Percentiles rank a stretch among this genome's conserved stretches.
Conservation (phyloP, 2,888 invertebrate species). For the Orthonychiurus folsomi region DNA sequence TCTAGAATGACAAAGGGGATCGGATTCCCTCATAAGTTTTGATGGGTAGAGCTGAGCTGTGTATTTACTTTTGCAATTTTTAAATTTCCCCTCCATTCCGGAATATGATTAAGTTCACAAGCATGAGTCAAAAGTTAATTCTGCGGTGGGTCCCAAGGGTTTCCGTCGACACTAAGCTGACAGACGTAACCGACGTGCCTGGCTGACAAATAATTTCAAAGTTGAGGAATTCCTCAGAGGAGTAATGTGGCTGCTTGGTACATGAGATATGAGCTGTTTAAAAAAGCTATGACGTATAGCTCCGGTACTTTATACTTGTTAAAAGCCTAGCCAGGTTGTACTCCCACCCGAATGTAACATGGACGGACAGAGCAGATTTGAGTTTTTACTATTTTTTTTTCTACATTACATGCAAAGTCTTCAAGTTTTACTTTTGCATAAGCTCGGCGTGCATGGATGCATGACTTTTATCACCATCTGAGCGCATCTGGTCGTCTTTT, state of each 20-base stretch:
- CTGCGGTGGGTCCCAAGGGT: too few relatives aligned
- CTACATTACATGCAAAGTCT: not conserved
- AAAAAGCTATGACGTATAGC: not conserved
- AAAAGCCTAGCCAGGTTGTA: too few relatives aligned
- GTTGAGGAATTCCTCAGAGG: not conserved
- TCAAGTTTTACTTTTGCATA: not conserved
- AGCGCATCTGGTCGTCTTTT: conserved; percentile 13
- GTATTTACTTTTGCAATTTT: too few relatives aligned
- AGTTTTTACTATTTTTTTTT: not conserved
- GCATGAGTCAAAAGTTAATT: too few relatives aligned
- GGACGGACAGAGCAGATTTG: not conserved
- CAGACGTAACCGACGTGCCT: too few relatives aligned
- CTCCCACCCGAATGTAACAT: not conserved
- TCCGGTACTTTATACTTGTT: too few relatives aligned
- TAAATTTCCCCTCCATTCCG: too few relatives aligned
- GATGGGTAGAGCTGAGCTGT: too few relatives aligned
- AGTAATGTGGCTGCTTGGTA: not conserved
- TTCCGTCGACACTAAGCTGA: too few relatives aligned
- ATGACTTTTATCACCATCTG: conserved; percentile 17
- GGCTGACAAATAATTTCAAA: conserved; percentile 1
- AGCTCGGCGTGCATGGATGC: not conserved
- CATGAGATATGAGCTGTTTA: not conserved
- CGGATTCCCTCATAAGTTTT: too few relatives aligned
- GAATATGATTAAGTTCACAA: too few relatives aligned
- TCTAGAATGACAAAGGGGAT: too few relatives aligned